These are phyloP conservation scores for Berghia stephanieae DNA, from an alignment of 1,140 invertebrate genomes.

Conservation along the genomic window DNA sequence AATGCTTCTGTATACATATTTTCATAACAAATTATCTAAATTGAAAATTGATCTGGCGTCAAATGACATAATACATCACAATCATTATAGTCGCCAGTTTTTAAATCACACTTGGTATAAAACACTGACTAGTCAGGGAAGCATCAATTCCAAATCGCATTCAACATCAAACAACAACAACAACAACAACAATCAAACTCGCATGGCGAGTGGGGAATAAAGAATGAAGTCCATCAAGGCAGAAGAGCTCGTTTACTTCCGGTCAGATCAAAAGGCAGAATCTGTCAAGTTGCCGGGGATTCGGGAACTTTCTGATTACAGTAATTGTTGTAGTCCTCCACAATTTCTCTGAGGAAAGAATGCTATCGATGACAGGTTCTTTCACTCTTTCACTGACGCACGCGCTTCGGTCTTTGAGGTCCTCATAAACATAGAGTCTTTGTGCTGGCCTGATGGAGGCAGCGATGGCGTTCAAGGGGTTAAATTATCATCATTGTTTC, in stretches of 20 bases:
- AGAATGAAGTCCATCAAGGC: not conserved
- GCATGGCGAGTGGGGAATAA: not conserved
- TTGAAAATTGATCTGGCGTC: too few species aligned
- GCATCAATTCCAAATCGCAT: too few species aligned
- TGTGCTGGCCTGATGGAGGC: not conserved
- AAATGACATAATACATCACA: too few species aligned
- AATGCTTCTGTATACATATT: too few species aligned
- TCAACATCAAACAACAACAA: too few species aligned
- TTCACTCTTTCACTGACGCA: not conserved
- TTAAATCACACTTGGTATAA: too few species aligned
- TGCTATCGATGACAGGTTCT: conserved; percentile 1
- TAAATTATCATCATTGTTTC: not conserved
- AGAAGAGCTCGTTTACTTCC: not conserved
- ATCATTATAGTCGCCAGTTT: too few species aligned
- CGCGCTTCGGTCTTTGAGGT: not conserved
- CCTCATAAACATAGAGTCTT: not conserved
- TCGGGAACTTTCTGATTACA: not conserved
- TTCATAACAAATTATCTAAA: too few species aligned
- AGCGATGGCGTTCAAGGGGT: not conserved
- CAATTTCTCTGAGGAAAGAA: too few species aligned
- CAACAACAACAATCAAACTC: not conserved
- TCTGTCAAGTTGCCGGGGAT: not conserved
- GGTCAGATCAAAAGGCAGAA: not conserved
- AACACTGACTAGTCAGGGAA: too few species aligned
- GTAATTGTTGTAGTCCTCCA: conserved; percentile 10